phyloP scores from a whole-genome alignment of 2,113 vertebrate species.

The Rhineura floridana region DNA sequence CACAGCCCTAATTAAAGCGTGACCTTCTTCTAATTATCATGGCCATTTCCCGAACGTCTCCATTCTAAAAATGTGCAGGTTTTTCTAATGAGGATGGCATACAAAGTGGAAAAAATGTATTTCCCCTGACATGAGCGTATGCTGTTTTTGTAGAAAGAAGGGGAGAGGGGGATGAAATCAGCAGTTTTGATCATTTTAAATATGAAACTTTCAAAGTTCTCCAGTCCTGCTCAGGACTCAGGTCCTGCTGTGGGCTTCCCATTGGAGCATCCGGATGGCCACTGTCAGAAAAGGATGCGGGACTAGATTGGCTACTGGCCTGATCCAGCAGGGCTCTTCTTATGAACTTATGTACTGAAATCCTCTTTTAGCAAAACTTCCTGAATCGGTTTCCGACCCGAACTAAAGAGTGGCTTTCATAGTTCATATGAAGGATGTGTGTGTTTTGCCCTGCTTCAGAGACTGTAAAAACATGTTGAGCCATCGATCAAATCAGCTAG shows the following conservation, averaged over 20 bases:
- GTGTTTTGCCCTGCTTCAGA: neutral
- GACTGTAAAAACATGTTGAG: neutral
- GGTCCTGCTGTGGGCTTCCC: no score
- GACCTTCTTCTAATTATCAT: slow-evolving; percentile 73
- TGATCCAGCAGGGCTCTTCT: no score
- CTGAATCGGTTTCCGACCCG: slow-evolving; percentile 42
- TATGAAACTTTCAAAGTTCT: no score
- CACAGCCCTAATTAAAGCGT: slow-evolving; percentile 77
- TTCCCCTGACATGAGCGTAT: slow-evolving; percentile 65
- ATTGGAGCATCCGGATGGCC: no score
- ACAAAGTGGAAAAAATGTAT: slow-evolving; percentile 58
- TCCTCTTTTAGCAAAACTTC: slow-evolving; percentile 55
- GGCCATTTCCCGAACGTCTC: slow-evolving; percentile 67
- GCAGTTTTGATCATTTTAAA: slow-evolving; percentile 40
- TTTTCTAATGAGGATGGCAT: slow-evolving; percentile 70
- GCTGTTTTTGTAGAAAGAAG: slow-evolving; percentile 49
- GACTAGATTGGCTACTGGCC: no score
- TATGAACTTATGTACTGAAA: slow-evolving; percentile 37
- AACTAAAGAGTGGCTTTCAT: slow-evolving; percentile 6
- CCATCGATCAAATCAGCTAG: neutral
- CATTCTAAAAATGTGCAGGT: slow-evolving; percentile 63
- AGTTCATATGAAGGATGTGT: neutral
- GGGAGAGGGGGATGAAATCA: slow-evolving; percentile 37
- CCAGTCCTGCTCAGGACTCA: no score
- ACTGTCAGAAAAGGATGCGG: no score